phyloP scores from a whole-genome alignment of 2,797 vertebrate species.

The Potorous gilbertii region DNA sequence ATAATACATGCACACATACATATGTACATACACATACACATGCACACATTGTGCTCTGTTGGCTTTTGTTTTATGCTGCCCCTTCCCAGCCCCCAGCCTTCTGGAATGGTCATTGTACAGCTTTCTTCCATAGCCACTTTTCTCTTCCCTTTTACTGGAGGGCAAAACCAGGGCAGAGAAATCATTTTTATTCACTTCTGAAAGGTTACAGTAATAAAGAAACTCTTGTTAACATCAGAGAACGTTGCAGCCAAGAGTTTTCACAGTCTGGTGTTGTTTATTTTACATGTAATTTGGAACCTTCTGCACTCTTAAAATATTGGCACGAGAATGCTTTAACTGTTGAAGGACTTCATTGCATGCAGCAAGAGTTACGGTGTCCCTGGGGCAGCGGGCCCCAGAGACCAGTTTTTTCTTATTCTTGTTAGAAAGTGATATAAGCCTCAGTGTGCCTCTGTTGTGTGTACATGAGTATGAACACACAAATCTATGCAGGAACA shows the following conservation, averaged over 20 bases:
- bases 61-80: slow-evolving; percentile 66
- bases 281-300: slow-evolving; percentile 92
- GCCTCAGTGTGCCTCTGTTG: not conserved
- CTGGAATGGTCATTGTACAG: slow-evolving; percentile 79
- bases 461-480: not conserved
- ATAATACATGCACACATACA: not conserved
- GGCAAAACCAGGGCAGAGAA: slow-evolving; percentile 88
- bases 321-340: slow-evolving; percentile 89
- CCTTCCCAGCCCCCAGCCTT: slow-evolving; percentile 69
- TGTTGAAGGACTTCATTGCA: slow-evolving; percentile 83
- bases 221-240: slow-evolving; percentile 90
- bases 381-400: slow-evolving; percentile 79
- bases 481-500: not conserved
- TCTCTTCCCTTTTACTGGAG: slow-evolving; percentile 85
- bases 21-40: not conserved
- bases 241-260: slow-evolving; percentile 88
- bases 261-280: slow-evolving; percentile 90
- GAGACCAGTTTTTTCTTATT: slow-evolving; percentile 57
- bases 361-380: slow-evolving; percentile 73
- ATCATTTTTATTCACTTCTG: slow-evolving; percentile 89
- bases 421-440: slow-evolving; percentile 36
- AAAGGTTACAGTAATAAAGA: slow-evolving; percentile 91
- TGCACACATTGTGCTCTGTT: not conserved
- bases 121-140: slow-evolving; percentile 83
- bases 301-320: slow-evolving; percentile 91